Evolutionary conservation across 2,888 invertebrate species (phyloP).

Genomic region (Rambutsinella grinnellia): DNA sequence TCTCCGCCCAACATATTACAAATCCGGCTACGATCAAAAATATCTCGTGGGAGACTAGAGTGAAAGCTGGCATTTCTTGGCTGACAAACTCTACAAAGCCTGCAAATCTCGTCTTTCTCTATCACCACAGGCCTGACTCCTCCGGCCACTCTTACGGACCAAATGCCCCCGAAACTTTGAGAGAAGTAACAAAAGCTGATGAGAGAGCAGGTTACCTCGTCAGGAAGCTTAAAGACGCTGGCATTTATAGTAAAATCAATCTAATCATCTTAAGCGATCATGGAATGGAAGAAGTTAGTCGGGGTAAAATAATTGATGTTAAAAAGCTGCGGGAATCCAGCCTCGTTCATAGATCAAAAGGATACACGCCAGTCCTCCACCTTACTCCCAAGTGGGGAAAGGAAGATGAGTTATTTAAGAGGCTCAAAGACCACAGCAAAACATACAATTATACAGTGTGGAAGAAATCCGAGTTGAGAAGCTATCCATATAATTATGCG

Average conservation of each 20-base stretch:
- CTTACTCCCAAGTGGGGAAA: conserved; percentile 72
- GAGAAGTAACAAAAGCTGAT: conserved; percentile 59
- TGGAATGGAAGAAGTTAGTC: conserved; percentile 76
- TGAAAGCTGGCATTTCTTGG: conserved; percentile 76
- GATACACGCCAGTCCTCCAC: conserved; percentile 74
- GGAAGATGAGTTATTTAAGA: conserved; percentile 71
- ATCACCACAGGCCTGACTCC: conserved; percentile 76
- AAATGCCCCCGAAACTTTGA: conserved; percentile 69
- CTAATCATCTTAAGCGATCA: conserved; percentile 81
- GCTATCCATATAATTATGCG: conserved; percentile 75
- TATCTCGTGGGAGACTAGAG: conserved; percentile 69
- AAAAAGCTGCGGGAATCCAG: conserved; percentile 71
- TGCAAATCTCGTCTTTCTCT: conserved; percentile 78
- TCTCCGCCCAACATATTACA: conserved; percentile 71
- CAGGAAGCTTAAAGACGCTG: conserved; percentile 71
- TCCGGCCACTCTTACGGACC: conserved; percentile 74
- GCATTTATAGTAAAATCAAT: conserved; percentile 73
- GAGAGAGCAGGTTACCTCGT: conserved; percentile 73
- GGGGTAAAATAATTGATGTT: conserved; percentile 73
- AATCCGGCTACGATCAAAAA: neutral
- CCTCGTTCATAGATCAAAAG: conserved; percentile 71
- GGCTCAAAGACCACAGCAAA: conserved; percentile 69
- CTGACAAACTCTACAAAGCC: conserved; percentile 73
- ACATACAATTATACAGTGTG: conserved; percentile 74
- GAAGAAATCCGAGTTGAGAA: conserved; percentile 73